Conservation (phyloP, 1,140 invertebrate genomes). For the Coenobita brevimanus region DNA sequence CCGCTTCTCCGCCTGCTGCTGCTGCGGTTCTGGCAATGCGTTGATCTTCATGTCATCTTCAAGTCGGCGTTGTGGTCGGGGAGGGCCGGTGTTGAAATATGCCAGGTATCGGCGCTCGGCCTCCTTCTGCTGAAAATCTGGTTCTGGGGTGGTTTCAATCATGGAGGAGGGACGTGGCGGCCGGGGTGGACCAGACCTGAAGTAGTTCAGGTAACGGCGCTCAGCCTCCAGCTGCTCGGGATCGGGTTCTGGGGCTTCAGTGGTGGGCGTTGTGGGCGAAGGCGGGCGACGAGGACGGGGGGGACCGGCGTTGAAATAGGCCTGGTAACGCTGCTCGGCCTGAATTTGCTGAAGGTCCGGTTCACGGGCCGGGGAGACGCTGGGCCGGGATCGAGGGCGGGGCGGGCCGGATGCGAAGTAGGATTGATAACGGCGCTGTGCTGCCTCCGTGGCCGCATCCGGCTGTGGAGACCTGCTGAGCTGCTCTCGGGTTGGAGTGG, state of each 20-base stretch:
- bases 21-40: slow-evolving; percentile 24
- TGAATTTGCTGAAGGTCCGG: slow-evolving; percentile 31
- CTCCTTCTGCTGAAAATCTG: slow-evolving; percentile 52
- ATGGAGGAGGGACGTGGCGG: neutral
- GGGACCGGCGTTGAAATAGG: slow-evolving; percentile 43
- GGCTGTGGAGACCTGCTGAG: slow-evolving; percentile 16
- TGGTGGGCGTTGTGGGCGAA: neutral
- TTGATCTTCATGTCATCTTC: neutral
- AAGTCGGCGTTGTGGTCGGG: slow-evolving; percentile 14
- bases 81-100: slow-evolving; percentile 60
- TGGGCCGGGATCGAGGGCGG: slow-evolving; percentile 32
- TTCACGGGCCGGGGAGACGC: neutral
- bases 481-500: slow-evolving; percentile 37
- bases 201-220: slow-evolving; percentile 40
- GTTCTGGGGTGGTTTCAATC: slow-evolving; percentile 37
- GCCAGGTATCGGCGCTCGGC: slow-evolving; percentile 62
- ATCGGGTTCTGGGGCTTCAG: slow-evolving; percentile 21
- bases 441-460: slow-evolving; percentile 56
- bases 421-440: slow-evolving; percentile 53
- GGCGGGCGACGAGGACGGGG: neutral
- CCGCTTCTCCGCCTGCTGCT: slow-evolving; percentile 47
- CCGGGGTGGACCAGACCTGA: slow-evolving; percentile 32
- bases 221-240: slow-evolving; percentile 33
- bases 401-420: slow-evolving; percentile 61
- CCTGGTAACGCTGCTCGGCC: slow-evolving; percentile 38